A percentile compares a stretch with the other conserved stretches of the same genome.
phyloP scores from a whole-genome alignment of 1,140 invertebrate genomes.

The Drosophila ercepeae region DNA sequence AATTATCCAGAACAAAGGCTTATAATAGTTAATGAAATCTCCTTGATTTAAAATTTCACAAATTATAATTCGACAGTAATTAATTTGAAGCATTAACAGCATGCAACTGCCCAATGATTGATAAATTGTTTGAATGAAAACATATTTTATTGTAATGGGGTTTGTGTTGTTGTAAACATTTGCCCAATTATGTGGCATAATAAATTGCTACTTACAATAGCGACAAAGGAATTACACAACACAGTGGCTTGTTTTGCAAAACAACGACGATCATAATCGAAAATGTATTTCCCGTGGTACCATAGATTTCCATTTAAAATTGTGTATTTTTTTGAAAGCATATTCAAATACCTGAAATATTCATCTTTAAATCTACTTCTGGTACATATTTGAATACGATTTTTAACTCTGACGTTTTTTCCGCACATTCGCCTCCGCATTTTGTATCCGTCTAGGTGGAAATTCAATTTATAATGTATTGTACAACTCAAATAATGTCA shows the following conservation, averaged over 20 bases:
- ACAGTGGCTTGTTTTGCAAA: too few species aligned
- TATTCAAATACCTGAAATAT: too few species aligned
- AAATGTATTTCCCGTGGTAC: too few species aligned
- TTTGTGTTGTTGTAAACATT: neutral
- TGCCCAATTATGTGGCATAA: neutral
- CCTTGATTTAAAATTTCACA: neutral
- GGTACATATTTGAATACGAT: neutral
- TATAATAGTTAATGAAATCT: too few species aligned
- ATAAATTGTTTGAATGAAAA: neutral
- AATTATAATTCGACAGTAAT: neutral
- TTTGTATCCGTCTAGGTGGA: too few species aligned
- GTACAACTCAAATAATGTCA: constrained; percentile 29
- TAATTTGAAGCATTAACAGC: neutral
- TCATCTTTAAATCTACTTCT: too few species aligned
- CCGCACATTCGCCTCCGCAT: neutral
- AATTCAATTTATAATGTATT: neutral
- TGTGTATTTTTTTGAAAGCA: too few species aligned
- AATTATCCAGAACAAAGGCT: neutral
- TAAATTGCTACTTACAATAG: neutral
- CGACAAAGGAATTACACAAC: neutral
- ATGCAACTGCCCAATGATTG: neutral
- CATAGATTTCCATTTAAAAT: too few species aligned
- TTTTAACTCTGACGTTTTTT: neutral
- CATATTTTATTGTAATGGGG: neutral
- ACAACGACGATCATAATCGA: too few species aligned